phyloP scores from a whole-genome alignment of 1,140 invertebrate genomes.

The Pinna nobilis region DNA sequence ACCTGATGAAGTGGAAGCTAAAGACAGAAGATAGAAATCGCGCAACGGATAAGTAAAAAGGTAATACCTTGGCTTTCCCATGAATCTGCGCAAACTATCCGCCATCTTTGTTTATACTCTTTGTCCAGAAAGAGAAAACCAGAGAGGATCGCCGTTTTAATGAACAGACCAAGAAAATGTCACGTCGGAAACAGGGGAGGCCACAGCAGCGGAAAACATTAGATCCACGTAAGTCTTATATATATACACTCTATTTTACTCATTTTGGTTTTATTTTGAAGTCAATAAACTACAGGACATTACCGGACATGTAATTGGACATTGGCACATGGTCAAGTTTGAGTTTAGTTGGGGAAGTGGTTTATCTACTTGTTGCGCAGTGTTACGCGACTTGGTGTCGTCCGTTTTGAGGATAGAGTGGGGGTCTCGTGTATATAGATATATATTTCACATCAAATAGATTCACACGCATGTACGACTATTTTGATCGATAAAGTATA shows the following conservation, averaged over 20 bases:
- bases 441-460: too few species aligned
- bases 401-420: too few species aligned
- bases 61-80: slow-evolving; percentile 36
- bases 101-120: slow-evolving; percentile 71
- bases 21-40: slow-evolving; percentile 36
- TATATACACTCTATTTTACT: slow-evolving; percentile 4
- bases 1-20: slow-evolving; percentile 33
- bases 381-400: too few species aligned
- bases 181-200: slow-evolving; percentile 70
- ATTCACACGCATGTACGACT: too few species aligned
- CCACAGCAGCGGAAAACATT: slow-evolving; percentile 68
- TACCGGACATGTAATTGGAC: too few species aligned
- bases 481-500: too few species aligned
- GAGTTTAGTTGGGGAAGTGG: too few species aligned
- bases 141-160: slow-evolving; percentile 59
- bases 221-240: slow-evolving; percentile 64
- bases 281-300: too few species aligned
- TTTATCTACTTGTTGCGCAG: too few species aligned
- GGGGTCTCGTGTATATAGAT: too few species aligned
- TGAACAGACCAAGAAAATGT: slow-evolving; percentile 65
- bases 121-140: slow-evolving; percentile 66
- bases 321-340: too few species aligned
- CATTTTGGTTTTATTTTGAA: slow-evolving; percentile 3
- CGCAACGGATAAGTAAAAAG: slow-evolving; percentile 42
- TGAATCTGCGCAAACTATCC: slow-evolving; percentile 56